Evolutionary conservation across 2,113 vertebrate species (phyloP).

Genomic region (Chaetops frenatus): DNA sequence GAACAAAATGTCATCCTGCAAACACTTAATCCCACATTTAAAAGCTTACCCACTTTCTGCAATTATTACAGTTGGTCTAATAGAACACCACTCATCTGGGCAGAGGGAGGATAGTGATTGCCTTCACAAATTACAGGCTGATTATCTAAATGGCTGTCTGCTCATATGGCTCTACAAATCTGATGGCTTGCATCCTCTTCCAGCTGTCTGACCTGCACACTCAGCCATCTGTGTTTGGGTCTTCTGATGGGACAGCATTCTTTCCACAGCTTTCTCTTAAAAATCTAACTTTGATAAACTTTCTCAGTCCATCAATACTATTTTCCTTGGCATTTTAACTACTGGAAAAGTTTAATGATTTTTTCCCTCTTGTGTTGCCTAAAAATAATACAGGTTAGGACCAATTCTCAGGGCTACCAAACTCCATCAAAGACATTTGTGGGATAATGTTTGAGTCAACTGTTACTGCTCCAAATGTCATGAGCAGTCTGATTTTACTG

Average conservation of each 20-base stretch:
- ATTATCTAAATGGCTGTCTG: not conserved
- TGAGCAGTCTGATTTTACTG: not conserved
- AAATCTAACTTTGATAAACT: not conserved
- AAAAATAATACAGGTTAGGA: not conserved
- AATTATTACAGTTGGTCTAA: not conserved
- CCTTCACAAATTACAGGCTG: not conserved
- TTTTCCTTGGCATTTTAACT: not conserved
- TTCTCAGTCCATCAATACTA: not conserved
- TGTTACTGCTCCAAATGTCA: not conserved
- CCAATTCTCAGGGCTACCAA: not conserved
- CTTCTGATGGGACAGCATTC: not conserved
- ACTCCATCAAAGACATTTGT: not conserved
- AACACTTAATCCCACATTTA: not conserved
- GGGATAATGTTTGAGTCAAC: not conserved
- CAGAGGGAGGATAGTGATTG: not conserved
- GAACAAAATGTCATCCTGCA: not conserved
- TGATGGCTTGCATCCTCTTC: not conserved
- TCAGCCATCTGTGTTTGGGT: not conserved
- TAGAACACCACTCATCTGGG: not conserved
- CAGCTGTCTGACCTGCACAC: not conserved
- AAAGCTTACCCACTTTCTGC: not conserved
- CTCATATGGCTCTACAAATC: not conserved
- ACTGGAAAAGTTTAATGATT: not conserved
- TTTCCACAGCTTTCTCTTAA: not conserved
- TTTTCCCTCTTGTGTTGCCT: not conserved